Percentiles rank a stretch among this genome's conserved stretches.
These are phyloP conservation scores for Pantherophis alleghaniensis DNA, from an alignment of 2,797 vertebrate species.

Conservation along the genomic window DNA sequence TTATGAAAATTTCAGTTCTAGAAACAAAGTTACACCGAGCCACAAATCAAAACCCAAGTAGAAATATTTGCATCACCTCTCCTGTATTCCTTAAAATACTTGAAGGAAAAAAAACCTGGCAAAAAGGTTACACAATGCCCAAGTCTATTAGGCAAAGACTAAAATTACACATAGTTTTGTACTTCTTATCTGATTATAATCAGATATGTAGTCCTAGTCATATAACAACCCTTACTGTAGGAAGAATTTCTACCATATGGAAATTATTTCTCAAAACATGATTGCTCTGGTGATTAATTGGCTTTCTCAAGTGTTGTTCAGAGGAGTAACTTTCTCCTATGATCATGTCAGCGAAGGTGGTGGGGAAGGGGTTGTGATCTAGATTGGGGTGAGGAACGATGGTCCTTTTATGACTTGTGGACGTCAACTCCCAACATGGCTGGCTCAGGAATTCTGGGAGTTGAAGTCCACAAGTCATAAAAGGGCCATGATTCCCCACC, in stretches of 20 bases:
- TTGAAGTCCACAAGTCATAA: neutral
- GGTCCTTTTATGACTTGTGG: neutral
- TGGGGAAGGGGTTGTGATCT: neutral
- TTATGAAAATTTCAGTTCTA: neutral
- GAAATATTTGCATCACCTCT: neutral
- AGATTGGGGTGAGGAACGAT: neutral
- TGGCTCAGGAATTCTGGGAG: neutral
- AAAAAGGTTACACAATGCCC: neutral
- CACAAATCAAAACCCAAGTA: neutral
- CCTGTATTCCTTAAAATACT: neutral
- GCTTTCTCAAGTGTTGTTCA: neutral
- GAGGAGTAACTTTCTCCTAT: neutral
- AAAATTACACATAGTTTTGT: neutral
- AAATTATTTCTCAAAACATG: neutral
- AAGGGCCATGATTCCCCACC: neutral
- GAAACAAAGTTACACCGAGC: neutral
- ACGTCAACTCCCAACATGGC: neutral
- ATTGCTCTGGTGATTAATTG: neutral
- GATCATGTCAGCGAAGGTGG: neutral
- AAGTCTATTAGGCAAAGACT: neutral
- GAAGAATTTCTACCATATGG: neutral
- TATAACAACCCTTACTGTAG: neutral
- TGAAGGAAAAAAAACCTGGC: neutral
- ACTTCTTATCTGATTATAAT: neutral
- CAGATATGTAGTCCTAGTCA: neutral